Percentiles rank a stretch among this genome's conserved stretches.
Conservation (phyloP, 2,888 invertebrate species). For the Oeneis ivallda region DNA sequence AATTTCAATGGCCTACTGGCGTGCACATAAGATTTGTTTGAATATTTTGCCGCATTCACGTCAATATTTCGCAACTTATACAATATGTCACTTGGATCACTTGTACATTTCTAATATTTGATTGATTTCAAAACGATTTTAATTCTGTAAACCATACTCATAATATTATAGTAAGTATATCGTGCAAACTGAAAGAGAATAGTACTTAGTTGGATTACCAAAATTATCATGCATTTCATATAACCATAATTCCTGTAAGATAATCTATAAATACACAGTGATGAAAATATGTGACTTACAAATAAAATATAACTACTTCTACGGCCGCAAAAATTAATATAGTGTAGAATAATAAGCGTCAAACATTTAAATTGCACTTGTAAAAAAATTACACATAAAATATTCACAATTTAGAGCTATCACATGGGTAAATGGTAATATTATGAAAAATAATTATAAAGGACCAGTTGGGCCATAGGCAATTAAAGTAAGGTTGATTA, state of each 20-base stretch:
- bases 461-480: too few relatives aligned
- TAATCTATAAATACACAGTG: constrained; percentile 14
- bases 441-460: too few relatives aligned
- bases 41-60: too few relatives aligned
- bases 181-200: constrained; percentile 40
- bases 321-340: not conserved
- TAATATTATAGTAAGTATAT: constrained; percentile 13
- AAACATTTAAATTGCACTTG: not conserved
- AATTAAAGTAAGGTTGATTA: too few relatives aligned
- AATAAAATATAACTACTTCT: not conserved
- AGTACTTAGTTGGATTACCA: not conserved
- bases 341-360: not conserved
- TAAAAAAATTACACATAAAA: not conserved
- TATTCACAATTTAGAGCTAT: not conserved
- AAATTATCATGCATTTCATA: constrained; percentile 34
- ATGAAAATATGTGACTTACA: not conserved
- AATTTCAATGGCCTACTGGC: too few relatives aligned
- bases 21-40: too few relatives aligned
- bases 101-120: too few relatives aligned
- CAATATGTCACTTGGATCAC: too few relatives aligned
- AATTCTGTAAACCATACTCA: not conserved
- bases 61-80: too few relatives aligned
- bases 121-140: not conserved
- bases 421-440: too few relatives aligned
- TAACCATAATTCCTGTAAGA: constrained; percentile 39